Percentiles rank a stretch among this genome's conserved stretches.
Conservation (phyloP, 2,888 invertebrate species). For the Oscheius onirici region DNA sequence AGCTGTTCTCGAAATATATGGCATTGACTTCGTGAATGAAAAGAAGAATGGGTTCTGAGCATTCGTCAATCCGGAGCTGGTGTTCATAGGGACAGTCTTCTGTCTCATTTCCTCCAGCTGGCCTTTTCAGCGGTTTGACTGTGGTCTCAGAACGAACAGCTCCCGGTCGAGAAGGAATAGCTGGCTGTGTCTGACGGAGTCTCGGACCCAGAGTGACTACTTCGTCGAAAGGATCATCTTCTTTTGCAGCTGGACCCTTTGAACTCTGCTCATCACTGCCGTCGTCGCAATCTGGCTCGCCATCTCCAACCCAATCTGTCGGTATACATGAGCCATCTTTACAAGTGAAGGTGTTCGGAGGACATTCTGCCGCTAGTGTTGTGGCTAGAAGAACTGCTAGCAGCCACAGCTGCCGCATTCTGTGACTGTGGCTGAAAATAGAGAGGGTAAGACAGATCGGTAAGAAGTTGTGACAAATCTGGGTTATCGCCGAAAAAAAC, state of each 20-base stretch:
- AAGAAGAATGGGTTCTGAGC: slow-evolving; percentile 53
- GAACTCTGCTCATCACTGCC: slow-evolving; percentile 38
- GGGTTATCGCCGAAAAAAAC: slow-evolving; percentile 34
- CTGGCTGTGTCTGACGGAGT: not conserved
- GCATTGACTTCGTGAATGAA: slow-evolving; percentile 52
- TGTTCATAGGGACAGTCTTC: slow-evolving; percentile 49
- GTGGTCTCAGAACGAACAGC: not conserved
- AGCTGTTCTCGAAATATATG: slow-evolving; percentile 35
- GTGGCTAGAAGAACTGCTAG: slow-evolving; percentile 4
- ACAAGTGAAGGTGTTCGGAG: slow-evolving; percentile 65
- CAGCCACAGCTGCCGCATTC: slow-evolving; percentile 28
- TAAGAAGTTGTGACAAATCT: slow-evolving; percentile 40
- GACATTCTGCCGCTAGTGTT: slow-evolving; percentile 39
- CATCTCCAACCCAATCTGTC: slow-evolving; percentile 67
- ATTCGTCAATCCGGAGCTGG: slow-evolving; percentile 55
- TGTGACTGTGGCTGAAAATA: not conserved
- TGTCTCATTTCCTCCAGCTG: slow-evolving; percentile 4
- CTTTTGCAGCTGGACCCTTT: slow-evolving; percentile 11
- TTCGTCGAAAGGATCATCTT: slow-evolving; percentile 36
- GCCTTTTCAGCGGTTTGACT: not conserved
- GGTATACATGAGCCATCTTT: slow-evolving; percentile 66
- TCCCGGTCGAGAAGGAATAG: slow-evolving; percentile 11
- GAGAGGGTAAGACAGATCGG: slow-evolving; percentile 10
- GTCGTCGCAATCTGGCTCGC: slow-evolving; percentile 68
- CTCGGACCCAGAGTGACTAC: slow-evolving; percentile 23